Evolutionary conservation across 2,797 vertebrate species (phyloP).

Genomic region (Eulemur rubriventer): DNA sequence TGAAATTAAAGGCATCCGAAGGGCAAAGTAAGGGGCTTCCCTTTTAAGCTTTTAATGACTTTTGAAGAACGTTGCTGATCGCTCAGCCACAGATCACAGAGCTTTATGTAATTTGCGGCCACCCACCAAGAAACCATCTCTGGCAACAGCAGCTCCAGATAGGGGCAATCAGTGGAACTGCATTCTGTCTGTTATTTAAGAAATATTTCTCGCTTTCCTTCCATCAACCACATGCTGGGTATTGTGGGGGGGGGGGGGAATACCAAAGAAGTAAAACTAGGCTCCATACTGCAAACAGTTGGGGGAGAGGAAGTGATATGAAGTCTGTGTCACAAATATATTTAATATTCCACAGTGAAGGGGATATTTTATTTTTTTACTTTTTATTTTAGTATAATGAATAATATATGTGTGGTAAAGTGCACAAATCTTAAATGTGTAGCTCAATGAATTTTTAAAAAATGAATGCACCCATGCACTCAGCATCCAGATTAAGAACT

Average conservation of each 20-base stretch:
- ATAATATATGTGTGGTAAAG: slow-evolving; percentile 63
- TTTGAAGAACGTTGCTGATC: slow-evolving; percentile 44
- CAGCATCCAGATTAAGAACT: slow-evolving; percentile 47
- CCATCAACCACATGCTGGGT: neutral
- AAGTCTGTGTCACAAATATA: slow-evolving; percentile 7
- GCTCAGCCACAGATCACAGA: slow-evolving; percentile 55
- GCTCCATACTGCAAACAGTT: neutral
- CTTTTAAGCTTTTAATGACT: slow-evolving; percentile 62
- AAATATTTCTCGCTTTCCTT: slow-evolving; percentile 23
- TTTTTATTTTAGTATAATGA: slow-evolving; percentile 54
- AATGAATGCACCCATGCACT: slow-evolving; percentile 49
- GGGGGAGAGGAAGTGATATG: neutral
- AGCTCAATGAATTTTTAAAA: slow-evolving; percentile 67
- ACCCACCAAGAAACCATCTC: slow-evolving; percentile 48
- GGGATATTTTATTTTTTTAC: neutral
- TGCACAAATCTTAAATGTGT: slow-evolving; percentile 54
- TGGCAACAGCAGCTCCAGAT: neutral
- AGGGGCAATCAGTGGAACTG: neutral
- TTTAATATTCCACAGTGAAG: neutral
- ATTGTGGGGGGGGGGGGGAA: neutral
- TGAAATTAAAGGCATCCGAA: slow-evolving; percentile 24
- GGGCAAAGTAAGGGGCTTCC: neutral
- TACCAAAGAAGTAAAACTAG: neutral
- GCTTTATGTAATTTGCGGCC: slow-evolving; percentile 62
- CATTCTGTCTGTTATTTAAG: slow-evolving; percentile 16